Evolutionary conservation across 2,113 vertebrate genomes (phyloP), one percentile per base, ranked within the genome.

Genomic region (Indri indri): DNA sequence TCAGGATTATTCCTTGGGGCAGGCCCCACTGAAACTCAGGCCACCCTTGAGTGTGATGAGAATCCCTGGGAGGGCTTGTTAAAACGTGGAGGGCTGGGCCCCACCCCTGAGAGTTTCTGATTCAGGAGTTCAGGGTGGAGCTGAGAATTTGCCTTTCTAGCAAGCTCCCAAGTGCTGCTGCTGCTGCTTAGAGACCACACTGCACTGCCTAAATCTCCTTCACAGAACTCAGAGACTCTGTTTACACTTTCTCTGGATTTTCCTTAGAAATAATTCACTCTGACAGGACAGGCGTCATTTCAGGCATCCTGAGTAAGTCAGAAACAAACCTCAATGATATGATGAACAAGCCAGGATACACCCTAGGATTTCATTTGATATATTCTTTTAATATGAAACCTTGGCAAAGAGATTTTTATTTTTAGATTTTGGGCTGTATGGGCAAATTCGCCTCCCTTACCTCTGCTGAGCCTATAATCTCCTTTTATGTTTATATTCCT

Each of bases 321-420:
- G 70, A 83, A 45, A 11, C 13, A 74, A 71, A 95, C 57, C 13
- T n/a, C 63, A 37, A 32, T 8, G 32, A 88, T 73, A 82, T 6
- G 86, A 90, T 3, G 77, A 83, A 81, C 6, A 88, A 93, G 63
- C 59, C 50, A 59, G 27, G 25, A 61, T 61, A 65, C 1, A 63
- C 16, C 45, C n/a, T 40, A 52, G 57, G 54, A 91, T 80, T 92
- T 83, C 57, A 74, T 42, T 61, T 84, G 34, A 66, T 86, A 59
- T 14, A 86, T 45, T 52, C 8, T 94, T 77, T 94, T 71, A 86
- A 54, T 90, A 63, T 50, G 40, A 92, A 94, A 86, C 54, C 34
- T 54, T 27, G 14, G 45, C 23, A 95, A 83, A 80, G 50, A 32
- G 42, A 50, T 45, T 83, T 97, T 86, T 77, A 45, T 81, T 86